phyloP scores from a whole-genome alignment of 2,888 invertebrate genomes.

The Cryptus armator region DNA sequence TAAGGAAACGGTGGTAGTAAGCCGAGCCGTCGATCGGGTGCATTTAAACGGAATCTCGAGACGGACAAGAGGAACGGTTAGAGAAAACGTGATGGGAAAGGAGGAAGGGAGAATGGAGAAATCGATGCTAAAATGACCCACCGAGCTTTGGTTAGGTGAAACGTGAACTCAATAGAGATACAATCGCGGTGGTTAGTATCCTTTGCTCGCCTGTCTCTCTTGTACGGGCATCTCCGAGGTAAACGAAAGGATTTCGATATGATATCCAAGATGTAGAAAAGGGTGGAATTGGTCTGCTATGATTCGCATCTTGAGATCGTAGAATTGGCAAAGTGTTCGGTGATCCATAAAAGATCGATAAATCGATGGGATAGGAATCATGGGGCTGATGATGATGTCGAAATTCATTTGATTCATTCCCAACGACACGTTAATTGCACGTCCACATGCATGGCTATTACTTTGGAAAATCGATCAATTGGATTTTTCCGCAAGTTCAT shows the following conservation, averaged over 20 bases:
- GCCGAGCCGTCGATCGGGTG: conserved; percentile 9
- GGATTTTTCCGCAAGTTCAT: not conserved
- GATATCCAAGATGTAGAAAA: not conserved
- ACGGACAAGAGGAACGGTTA: conserved; percentile 6
- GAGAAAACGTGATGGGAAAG: not conserved
- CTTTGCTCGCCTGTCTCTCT: not conserved
- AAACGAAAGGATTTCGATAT: not conserved
- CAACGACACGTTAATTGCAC: not conserved
- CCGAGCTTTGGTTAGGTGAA: not conserved
- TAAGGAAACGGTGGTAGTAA: not conserved
- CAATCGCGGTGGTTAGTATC: conserved; percentile 7
- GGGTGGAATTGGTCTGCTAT: not conserved
- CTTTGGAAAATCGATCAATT: not conserved
- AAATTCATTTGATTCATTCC: too few species aligned
- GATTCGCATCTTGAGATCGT: not conserved
- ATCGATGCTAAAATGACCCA: conserved; percentile 25
- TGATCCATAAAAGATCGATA: not conserved
- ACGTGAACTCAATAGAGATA: conserved; percentile 23
- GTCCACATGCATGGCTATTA: not conserved
- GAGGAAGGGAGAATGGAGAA: not conserved
- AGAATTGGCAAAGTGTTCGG: not conserved
- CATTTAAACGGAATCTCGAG: conserved; percentile 32
- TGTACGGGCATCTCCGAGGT: not conserved
- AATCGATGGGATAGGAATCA: not conserved
- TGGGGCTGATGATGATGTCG: not conserved